A percentile compares a stretch with the other conserved stretches of the same genome.
phyloP scores from a whole-genome alignment of 2,888 invertebrate species.

The Lacanobia oleracea region DNA sequence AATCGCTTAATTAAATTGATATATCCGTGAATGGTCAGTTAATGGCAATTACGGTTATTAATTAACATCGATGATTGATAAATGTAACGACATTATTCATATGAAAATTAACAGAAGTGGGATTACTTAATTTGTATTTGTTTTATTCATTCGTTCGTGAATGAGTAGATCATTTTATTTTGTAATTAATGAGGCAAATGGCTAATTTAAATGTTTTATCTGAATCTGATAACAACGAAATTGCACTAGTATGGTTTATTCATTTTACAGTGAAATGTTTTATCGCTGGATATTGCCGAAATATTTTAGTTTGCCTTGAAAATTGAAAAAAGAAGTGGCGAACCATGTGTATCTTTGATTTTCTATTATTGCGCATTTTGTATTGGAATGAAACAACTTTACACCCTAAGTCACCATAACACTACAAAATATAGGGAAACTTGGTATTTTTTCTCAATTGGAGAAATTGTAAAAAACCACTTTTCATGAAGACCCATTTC shows the following conservation, averaged over 20 bases:
- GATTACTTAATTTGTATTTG: conserved; percentile 44
- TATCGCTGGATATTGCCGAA: background rate
- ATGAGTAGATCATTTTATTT: conserved; percentile 30
- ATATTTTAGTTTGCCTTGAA: too few species aligned
- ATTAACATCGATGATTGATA: conserved; percentile 61
- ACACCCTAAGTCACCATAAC: too few species aligned
- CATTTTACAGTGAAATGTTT: background rate
- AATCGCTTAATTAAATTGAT: conserved; percentile 89
- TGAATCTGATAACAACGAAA: conserved; percentile 11
- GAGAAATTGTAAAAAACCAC: too few species aligned
- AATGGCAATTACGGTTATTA: conserved; percentile 68
- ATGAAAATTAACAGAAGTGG: conserved; percentile 43
- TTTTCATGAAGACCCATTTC: too few species aligned
- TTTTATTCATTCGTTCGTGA: conserved; percentile 45
- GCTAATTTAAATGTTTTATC: conserved; percentile 25
- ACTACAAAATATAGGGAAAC: too few species aligned
- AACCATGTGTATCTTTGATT: too few species aligned
- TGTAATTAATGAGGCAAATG: conserved; percentile 18
- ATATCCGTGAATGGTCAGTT: conserved; percentile 72
- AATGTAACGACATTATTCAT: conserved; percentile 33
- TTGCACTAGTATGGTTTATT: background rate
- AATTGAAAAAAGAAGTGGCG: too few species aligned
- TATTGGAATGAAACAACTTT: too few species aligned
- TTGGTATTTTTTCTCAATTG: too few species aligned
- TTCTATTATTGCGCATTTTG: too few species aligned